Evolutionary conservation across 2,113 vertebrate species (phyloP), one percentile per base, ranked within the genome.

Genomic region (Hippolais icterina): DNA sequence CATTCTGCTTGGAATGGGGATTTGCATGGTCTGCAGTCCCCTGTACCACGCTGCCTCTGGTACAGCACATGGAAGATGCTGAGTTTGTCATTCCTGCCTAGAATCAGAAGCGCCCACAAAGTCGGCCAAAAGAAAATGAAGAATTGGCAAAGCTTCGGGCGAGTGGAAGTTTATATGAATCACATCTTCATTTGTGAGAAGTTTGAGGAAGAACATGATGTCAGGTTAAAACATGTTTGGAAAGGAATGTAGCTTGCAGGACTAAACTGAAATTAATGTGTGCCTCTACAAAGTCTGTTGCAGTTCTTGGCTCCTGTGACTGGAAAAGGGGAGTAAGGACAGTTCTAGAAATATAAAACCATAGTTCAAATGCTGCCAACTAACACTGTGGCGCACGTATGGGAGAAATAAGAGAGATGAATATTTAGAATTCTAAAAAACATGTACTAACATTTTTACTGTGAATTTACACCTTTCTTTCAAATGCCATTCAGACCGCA

Each of bases 201-300:
- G 85, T 94, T 92, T 87, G 92, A 97, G 96, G 94, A 94, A 94
- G 96, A 97, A 96, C 94, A 90, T 71, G 77, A 94, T 92, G 94
- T 96, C 96, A 95, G 88, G 94, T 96, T 96, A 95, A 94, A 96
- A 97, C 94, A 96, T 93, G 93, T 92, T 95, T 24, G 3, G 56
- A 94, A 95, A 95, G 88, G 96, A 97, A 96, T 90, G 93, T 61
- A 93, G 94, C 90, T 96, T 84, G 80, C 76, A 96, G 92, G 83
- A 96, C 88, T 95, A 84, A 96, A 89, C 88, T 89, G 65, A 96
- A 96, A 96, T 93, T 75, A 93, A 89, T 75, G 76, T 90, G 69
- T 60, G 79, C 35, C 33, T 92, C 76, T 70, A 39, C 93, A 93
- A 95, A 93, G 79, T 17, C 68, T 83, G 52, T 60, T 94, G 74